Evolutionary conservation across 2,797 vertebrate genomes (phyloP), one percentile per base, ranked within the genome.

Genomic region (Eulemur coronatus): DNA sequence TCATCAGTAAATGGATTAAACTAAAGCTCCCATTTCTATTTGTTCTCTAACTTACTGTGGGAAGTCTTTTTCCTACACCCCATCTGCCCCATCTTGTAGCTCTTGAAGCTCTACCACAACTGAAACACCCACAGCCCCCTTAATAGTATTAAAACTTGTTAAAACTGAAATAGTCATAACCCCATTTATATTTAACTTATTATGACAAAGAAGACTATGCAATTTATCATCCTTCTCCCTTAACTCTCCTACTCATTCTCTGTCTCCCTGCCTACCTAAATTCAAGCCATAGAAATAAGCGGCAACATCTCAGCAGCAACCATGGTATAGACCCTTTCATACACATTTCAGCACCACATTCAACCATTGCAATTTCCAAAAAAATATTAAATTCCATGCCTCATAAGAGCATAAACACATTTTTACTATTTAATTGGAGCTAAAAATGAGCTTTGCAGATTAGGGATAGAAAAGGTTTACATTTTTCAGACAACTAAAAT

Each of bases 401-500:
- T 96, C 38, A 57, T 14, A 92, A 52, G 59, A 73, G 30, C 28
- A 65, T 76, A 88, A 59, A 85, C 17, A 93, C 59, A 94, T 81
- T 87, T 89, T 93, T 61, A 72, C 38, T 59, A 88, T 46, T 94
- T 92, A 67, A 94, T 94, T 65, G 43, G 22, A 96, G 59, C 69
- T 96, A 89, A 94, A 97, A 97, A 69, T 94, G 50, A 50, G 38
- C 33, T 91, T 85, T 75, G 33, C 63, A 89, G 82, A 96, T 50
- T 33, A 91, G 43, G 35, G 26, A 50, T 94, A 78, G 65, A 89
- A 89, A 91, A 94, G 46, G 38, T 78, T 91, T 91, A 63, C 80
- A 70, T 95, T 96, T 96, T 84, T 94, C 52, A 78, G 38, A 86
- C 78, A 80, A 97, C 78, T 88, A 91, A 94, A 97, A 88, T 97